Base-by-base conservation (phyloP, 1,140 invertebrate species). In the Nebria ingens region DNA sequence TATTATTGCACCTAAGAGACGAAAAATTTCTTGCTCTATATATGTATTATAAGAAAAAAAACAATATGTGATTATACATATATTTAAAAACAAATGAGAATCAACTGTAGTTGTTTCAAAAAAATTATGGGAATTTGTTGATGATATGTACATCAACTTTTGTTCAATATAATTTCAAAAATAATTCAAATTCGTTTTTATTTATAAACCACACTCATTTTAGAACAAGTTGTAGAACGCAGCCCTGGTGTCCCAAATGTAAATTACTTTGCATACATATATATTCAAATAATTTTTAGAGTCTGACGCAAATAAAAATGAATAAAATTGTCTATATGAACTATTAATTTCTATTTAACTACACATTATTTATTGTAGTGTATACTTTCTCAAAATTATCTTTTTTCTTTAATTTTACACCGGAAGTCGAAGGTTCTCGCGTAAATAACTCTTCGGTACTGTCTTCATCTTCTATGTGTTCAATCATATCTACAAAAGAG, bases 1-100 rank as follows among this genome's bases (percentile, higher is more conserved):
- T 45, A 45, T 45, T 45, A 45, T n/a, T 45, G 40, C 40, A 45
- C 40, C 40, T 45, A 17, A 45, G 40, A 45, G 17, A 45, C 40
- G 15, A 45, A 12, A 45, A 45, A 11, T 11, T 29, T 17, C 40
- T 45, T 45, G 40, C 17, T 45, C 25, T 34, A 34, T 34, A 34
- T 34, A 34, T 34, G n/a, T 34, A 34, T 34, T 9, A 9, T 6
- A 34, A 34, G 6, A 34, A 6, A 34, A 9, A 34, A 9, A 34
- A 9, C 6, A 34, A 34, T 34, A 34, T 34, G 6, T 9, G 6
- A 34, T 34, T 34, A 34, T n/a, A 34, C n/a, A 9, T 34, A 34
- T 34, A 34, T 34, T n/a, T n/a, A n/a, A n/a, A n/a, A n/a, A n/a
- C n/a, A n/a, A n/a, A n/a, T n/a, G n/a, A n/a, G n/a, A n/a, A n/a